These are phyloP conservation scores for Anseranas semipalmata DNA, from an alignment of 2,113 vertebrate species.

Conservation along the genomic window DNA sequence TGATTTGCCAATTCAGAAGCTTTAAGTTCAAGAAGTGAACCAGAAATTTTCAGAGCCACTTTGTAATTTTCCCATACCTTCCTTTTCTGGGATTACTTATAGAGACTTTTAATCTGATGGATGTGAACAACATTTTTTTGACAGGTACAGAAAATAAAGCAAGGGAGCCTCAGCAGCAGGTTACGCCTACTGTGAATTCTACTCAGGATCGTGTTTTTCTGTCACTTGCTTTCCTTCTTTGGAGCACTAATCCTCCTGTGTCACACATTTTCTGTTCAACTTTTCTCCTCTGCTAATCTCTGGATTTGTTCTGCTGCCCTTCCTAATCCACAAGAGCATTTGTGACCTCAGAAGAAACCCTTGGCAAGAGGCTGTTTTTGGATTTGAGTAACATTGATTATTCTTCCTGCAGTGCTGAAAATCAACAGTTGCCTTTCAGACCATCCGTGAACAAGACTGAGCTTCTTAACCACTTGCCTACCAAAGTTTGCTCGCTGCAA, in stretches of 20 bases:
- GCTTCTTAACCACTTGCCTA: neutral
- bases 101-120: neutral
- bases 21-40: neutral
- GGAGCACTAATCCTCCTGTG: neutral
- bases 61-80: neutral
- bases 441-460: neutral
- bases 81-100: neutral
- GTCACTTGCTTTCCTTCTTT: neutral
- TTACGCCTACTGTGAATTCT: neutral
- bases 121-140: neutral
- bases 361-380: slow-evolving; percentile 40
- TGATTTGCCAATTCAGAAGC: neutral
- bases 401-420: slow-evolving; percentile 23
- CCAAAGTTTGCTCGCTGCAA: neutral
- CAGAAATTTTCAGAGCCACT: neutral
- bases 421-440: neutral
- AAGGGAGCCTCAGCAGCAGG: neutral
- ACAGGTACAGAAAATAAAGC: neutral
- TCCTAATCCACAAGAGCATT: slow-evolving; percentile 39
- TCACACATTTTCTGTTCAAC: slow-evolving; percentile 41
- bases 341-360: slow-evolving; percentile 32
- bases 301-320: slow-evolving; percentile 48
- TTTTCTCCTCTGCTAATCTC: slow-evolving; percentile 55
- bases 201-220: neutral
- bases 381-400: neutral